Evolutionary conservation across 2,888 invertebrate species (phyloP).

Genomic region (Yponomeuta sedellus): DNA sequence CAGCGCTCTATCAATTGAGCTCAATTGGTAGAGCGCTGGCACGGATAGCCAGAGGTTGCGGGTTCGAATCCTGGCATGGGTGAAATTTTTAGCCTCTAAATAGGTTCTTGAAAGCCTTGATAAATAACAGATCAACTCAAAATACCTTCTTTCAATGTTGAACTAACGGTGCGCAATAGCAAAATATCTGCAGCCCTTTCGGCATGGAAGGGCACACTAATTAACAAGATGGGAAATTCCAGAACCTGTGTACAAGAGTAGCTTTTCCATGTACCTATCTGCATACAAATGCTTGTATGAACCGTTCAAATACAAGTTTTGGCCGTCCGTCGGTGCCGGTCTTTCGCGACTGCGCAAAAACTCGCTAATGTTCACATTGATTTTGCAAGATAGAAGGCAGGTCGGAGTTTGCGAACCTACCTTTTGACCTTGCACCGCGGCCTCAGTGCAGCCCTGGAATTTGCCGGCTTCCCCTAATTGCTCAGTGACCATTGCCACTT

Average conservation of each 20-base stretch:
- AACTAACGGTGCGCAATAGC: neutral
- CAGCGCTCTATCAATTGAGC: no score
- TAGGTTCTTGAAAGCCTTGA: no score
- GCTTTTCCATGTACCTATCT: neutral
- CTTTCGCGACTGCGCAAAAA: conserved; percentile 74
- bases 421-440: conserved; percentile 42
- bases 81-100: no score
- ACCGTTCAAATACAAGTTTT: conserved; percentile 31
- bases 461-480: conserved; percentile 24
- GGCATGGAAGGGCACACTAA: conserved; percentile 1
- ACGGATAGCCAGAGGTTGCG: no score
- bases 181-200: conserved; percentile 1
- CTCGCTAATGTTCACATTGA: conserved; percentile 76
- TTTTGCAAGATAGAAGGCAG: conserved; percentile 75
- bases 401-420: conserved; percentile 68
- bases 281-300: conserved; percentile 15
- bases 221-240: conserved; percentile 7
- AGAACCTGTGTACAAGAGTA: neutral
- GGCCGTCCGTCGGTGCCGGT: conserved; percentile 46
- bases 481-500: conserved; percentile 19
- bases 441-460: conserved; percentile 27
- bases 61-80: no score
- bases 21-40: no score
- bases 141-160: neutral
- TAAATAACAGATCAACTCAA: neutral